Evolutionary conservation across 2,113 vertebrate species (phyloP).

Genomic region (Eurypyga helias): DNA sequence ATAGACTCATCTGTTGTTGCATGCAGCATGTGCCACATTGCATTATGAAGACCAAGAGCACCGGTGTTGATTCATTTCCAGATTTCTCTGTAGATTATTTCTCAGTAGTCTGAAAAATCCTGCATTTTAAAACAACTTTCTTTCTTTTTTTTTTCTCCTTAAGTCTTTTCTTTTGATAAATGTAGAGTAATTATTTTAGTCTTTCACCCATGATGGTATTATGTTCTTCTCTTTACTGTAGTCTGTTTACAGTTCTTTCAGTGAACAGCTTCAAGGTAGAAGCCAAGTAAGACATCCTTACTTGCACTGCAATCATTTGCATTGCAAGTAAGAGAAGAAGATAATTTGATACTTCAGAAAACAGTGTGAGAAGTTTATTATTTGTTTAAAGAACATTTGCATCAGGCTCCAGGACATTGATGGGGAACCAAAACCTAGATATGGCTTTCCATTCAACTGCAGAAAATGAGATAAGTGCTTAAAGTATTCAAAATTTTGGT

Average conservation of each 20-base stretch:
- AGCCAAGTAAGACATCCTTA: not conserved
- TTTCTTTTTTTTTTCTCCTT: not conserved
- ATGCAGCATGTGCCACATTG: not conserved
- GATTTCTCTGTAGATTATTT: not conserved
- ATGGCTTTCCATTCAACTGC: not conserved
- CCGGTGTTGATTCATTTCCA: conserved; percentile 1
- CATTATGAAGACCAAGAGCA: not conserved
- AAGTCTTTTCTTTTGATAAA: not conserved
- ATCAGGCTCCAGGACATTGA: not conserved
- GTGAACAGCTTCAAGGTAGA: not conserved
- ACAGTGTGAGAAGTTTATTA: not conserved
- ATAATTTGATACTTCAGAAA: not conserved
- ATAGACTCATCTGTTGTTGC: not conserved
- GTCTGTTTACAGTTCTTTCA: not conserved
- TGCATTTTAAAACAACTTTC: not conserved
- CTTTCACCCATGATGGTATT: not conserved
- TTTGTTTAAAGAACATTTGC: not conserved
- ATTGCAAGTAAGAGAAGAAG: not conserved
- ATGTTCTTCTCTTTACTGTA: not conserved
- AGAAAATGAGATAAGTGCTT: not conserved
- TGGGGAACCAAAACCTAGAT: not conserved
- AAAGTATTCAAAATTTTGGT: not conserved
- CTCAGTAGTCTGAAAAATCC: not conserved
- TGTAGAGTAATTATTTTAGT: not conserved
- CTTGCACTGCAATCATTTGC: not conserved